phyloP scores from a whole-genome alignment of 2,888 invertebrate species.

The Meta bourneti region DNA sequence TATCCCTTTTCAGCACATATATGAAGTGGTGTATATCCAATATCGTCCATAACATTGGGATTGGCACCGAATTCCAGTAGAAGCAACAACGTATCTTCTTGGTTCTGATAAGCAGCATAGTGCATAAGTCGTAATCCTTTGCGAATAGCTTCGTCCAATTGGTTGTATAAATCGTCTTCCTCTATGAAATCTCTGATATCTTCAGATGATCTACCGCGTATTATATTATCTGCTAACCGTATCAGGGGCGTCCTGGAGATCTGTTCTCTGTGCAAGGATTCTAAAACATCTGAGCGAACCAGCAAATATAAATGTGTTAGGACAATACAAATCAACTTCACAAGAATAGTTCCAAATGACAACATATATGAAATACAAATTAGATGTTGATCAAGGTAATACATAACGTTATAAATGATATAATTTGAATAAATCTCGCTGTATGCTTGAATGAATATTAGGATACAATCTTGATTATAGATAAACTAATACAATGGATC shows the following conservation, averaged over 20 bases:
- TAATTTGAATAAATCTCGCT: no score
- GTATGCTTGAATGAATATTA: no score
- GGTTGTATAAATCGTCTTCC: slow-evolving; percentile 29
- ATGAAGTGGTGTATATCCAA: slow-evolving; percentile 94
- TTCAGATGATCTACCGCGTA: slow-evolving; percentile 23
- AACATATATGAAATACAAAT: neutral
- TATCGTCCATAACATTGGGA: slow-evolving; percentile 91
- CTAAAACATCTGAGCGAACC: slow-evolving; percentile 58
- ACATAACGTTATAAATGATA: no score
- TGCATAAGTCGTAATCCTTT: slow-evolving; percentile 91
- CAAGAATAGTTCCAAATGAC: neutral
- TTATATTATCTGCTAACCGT: slow-evolving; percentile 55
- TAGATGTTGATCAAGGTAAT: neutral
- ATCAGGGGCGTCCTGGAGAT: slow-evolving; percentile 38
- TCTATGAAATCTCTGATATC: slow-evolving; percentile 48
- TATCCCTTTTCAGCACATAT: slow-evolving; percentile 86
- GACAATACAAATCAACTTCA: neutral
- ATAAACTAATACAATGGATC: no score
- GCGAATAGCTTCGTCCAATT: slow-evolving; percentile 79
- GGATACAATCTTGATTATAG: no score
- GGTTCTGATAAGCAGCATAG: slow-evolving; percentile 93
- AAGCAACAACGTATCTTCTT: slow-evolving; percentile 88
- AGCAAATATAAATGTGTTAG: neutral
- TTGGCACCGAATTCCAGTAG: slow-evolving; percentile 90
- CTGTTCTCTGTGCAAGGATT: slow-evolving; percentile 40